These are phyloP conservation scores for Standfussiana lucernea DNA, from an alignment of 2,888 invertebrate genomes.

Conservation along the genomic window DNA sequence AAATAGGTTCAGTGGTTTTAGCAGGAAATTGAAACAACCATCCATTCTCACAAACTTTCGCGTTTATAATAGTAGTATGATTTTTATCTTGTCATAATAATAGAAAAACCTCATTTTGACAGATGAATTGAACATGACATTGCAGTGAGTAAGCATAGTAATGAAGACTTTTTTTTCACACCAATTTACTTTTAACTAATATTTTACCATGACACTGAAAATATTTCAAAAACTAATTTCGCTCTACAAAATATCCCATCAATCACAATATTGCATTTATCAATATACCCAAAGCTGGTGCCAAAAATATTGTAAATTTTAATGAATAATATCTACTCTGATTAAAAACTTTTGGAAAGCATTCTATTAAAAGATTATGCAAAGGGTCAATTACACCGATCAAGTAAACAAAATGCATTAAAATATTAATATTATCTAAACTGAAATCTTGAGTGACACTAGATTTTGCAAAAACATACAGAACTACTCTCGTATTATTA, in stretches of 20 bases:
- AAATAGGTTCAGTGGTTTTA: neutral
- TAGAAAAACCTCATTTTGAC: neutral
- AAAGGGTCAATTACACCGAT: constrained; percentile 16
- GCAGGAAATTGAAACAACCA: neutral
- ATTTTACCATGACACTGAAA: neutral
- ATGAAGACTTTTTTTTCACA: neutral
- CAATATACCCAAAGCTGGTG: constrained; percentile 24
- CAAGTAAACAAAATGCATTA: neutral
- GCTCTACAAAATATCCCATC: constrained; percentile 4
- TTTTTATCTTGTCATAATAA: neutral
- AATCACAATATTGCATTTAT: constrained; percentile 28
- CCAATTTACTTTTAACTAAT: too few relatives aligned
- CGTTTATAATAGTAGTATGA: neutral
- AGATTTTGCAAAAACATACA: constrained; percentile 3
- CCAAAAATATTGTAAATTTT: constrained; percentile 27
- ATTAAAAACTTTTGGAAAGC: constrained; percentile 5
- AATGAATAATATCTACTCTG: neutral
- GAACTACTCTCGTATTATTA: neutral
- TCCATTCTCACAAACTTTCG: neutral
- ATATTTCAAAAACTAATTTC: neutral
- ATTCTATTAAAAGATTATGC: constrained; percentile 11
- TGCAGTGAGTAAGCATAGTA: neutral
- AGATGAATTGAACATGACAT: neutral
- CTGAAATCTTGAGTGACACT: constrained; percentile 39
- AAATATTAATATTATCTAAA: constrained; percentile 20